A percentile compares a stretch with the other conserved stretches of the same genome.
Evolutionary conservation across 2,113 vertebrate genomes (phyloP).

Genomic region (Aix galericulata): DNA sequence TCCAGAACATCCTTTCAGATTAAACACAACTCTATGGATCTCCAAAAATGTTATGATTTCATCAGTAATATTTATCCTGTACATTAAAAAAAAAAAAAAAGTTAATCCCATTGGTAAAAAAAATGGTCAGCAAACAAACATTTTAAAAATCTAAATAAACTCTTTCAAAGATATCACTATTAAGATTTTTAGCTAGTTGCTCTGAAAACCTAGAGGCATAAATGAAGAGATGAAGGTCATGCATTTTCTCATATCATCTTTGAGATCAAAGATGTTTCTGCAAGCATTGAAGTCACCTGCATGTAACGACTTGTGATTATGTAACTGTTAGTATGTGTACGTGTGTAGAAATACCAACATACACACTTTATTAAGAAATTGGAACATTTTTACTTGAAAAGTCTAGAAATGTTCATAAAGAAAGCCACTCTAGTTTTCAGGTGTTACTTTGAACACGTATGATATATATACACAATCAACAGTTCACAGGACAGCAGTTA

Average conservation of each 20-base stretch:
- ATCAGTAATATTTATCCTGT: background rate
- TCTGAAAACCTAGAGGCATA: background rate
- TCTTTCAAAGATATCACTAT: background rate
- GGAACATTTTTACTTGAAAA: background rate
- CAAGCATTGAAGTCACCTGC: background rate
- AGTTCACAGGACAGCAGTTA: background rate
- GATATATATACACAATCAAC: background rate
- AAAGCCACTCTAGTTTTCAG: background rate
- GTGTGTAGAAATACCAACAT: background rate
- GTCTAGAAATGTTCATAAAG: background rate
- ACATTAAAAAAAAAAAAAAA: background rate
- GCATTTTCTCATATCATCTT: background rate
- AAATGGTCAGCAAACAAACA: background rate
- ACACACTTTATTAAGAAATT: background rate
- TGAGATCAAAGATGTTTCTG: background rate
- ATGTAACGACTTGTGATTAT: background rate
- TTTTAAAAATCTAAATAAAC: background rate
- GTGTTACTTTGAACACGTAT: background rate
- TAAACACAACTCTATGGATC: background rate
- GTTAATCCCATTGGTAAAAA: rapidly evolving
- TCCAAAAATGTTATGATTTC: background rate
- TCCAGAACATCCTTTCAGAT: background rate
- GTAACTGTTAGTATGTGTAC: background rate
- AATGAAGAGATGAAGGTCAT: background rate
- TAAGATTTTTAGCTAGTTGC: background rate